Evolutionary conservation across 1,140 invertebrate genomes (phyloP).

Genomic region (Drosophila nigromelanica): DNA sequence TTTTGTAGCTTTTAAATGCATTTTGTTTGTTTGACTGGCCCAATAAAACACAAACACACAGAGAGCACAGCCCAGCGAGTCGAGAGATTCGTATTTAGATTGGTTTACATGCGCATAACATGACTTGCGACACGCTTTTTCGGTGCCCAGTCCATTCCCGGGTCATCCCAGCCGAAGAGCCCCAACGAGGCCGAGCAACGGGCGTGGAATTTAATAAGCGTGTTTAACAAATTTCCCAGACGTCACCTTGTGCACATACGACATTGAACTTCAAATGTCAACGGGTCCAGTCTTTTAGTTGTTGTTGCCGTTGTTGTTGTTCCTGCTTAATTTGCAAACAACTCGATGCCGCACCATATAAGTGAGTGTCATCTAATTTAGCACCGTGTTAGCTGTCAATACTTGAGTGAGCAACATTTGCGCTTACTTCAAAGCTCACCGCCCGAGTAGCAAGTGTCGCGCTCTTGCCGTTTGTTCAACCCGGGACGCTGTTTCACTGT

Average conservation of each 20-base stretch:
- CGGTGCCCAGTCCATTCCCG: constrained; percentile 14
- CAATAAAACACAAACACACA: constrained; percentile 65
- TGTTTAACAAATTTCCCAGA: constrained; percentile 72
- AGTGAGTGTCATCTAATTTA: constrained; percentile 66
- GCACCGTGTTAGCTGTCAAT: constrained; percentile 76
- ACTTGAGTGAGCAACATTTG: constrained; percentile 55
- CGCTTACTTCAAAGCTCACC: constrained; percentile 66
- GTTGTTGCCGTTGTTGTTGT: background rate
- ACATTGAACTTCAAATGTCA: constrained; percentile 74
- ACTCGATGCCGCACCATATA: constrained; percentile 35
- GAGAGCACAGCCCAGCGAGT: background rate
- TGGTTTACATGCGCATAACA: constrained; percentile 77
- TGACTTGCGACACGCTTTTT: constrained; percentile 66
- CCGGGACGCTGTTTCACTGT: constrained; percentile 27
- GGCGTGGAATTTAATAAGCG: constrained; percentile 72
- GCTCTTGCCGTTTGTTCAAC: constrained; percentile 52
- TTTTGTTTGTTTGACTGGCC: constrained; percentile 79
- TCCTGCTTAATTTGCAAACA: constrained; percentile 44
- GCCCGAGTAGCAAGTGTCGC: constrained; percentile 65
- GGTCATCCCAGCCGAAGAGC: constrained; percentile 16
- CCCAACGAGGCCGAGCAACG: background rate
- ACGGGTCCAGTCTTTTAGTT: constrained; percentile 19
- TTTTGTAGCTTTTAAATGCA: constrained; percentile 82
- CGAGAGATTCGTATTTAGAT: constrained; percentile 73
- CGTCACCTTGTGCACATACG: constrained; percentile 33